These are phyloP conservation scores for Dicrurus megarhynchus DNA, from an alignment of 2,113 vertebrate species.

Conservation along the genomic window DNA sequence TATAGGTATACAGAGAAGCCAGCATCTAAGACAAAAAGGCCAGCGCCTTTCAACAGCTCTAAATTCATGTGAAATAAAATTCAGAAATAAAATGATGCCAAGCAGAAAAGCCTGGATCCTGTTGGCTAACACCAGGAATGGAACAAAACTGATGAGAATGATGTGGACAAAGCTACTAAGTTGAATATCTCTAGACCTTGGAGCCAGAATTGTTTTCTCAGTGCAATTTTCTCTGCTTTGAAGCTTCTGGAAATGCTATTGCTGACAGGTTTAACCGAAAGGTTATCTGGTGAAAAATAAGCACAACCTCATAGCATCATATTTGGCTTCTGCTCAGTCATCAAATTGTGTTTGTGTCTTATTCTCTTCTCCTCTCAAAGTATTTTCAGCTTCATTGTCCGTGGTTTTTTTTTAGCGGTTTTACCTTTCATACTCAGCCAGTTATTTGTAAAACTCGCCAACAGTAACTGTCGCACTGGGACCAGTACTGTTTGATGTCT, in stretches of 20 bases:
- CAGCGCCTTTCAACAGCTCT: background rate
- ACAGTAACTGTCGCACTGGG: background rate
- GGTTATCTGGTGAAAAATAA: constrained; percentile 20
- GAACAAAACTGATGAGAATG: background rate
- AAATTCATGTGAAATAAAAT: background rate
- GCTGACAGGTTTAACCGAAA: background rate
- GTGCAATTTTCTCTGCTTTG: background rate
- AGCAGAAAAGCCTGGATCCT: background rate
- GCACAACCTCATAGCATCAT: background rate
- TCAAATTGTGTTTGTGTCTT: background rate
- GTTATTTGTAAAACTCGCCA: background rate
- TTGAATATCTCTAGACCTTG: background rate
- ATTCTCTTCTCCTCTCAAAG: background rate
- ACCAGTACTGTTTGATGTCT: background rate
- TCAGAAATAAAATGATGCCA: background rate
- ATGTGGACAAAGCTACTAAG: background rate
- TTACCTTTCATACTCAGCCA: background rate
- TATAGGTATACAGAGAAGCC: background rate
- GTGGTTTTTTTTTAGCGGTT: background rate
- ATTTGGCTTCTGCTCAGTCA: background rate
- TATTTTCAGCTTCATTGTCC: background rate
- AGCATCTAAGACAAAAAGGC: background rate
- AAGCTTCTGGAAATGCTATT: background rate
- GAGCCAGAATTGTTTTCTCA: background rate
- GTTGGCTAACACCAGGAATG: background rate